phyloP scores from a whole-genome alignment of 2,797 vertebrate species.

The Sebastes hubbsi region DNA sequence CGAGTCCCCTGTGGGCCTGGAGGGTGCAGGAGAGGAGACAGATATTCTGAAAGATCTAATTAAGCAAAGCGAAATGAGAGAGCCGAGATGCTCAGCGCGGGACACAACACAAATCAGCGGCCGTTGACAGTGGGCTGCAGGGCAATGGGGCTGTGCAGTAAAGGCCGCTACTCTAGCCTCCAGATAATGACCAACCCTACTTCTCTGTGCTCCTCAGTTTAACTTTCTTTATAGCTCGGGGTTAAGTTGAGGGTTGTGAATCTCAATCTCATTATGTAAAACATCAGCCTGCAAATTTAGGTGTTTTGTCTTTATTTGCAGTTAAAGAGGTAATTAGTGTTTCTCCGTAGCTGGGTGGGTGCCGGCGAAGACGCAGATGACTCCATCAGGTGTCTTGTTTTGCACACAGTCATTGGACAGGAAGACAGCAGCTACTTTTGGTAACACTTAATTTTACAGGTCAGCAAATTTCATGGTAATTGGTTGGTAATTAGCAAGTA shows the following conservation, averaged over 20 bases:
- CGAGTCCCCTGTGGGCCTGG: constrained; percentile 40
- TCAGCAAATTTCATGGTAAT: too few relatives aligned
- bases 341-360: not conserved
- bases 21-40: constrained; percentile 51
- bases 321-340: constrained; percentile 47
- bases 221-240: constrained; percentile 32
- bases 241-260: constrained; percentile 40
- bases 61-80: constrained; percentile 67
- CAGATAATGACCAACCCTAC: constrained; percentile 40
- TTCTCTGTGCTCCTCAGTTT: constrained; percentile 34
- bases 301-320: constrained; percentile 44
- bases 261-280: constrained; percentile 54
- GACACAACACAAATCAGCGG: constrained; percentile 68
- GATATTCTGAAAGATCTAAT: constrained; percentile 72
- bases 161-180: constrained; percentile 38
- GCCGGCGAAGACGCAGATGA: constrained; percentile 4
- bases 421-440: not conserved
- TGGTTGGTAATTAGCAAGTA: too few relatives aligned
- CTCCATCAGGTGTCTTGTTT: constrained; percentile 23
- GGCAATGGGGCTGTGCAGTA: constrained; percentile 46
- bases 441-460: too few relatives aligned
- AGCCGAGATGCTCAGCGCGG: constrained; percentile 43
- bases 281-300: constrained; percentile 33
- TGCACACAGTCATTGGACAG: not conserved
- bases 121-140: constrained; percentile 55